Base-by-base conservation (phyloP, 2,888 invertebrate genomes). In the Diloba caeruleocephala region DNA sequence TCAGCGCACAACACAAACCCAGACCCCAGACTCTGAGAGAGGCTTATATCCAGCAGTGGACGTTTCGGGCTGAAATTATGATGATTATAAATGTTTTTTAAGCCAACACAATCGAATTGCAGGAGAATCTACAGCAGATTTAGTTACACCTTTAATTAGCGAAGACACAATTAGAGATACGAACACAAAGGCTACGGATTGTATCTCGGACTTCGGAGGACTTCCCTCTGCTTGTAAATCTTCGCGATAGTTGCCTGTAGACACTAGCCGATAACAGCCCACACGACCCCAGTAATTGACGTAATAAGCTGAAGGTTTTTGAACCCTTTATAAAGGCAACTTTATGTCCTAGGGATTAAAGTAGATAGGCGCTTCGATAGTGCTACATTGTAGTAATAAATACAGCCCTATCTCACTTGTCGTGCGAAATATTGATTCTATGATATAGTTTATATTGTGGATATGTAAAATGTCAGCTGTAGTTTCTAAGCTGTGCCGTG, bases 211-310 rank as follows among this genome's bases (percentile, higher is more conserved):
- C 36, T 59, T 45, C 13, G 26, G 32, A 44, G 75, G 79, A 56
- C 55, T 61, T 58, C 46, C 82, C 78, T 64, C 74, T 78, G 72
- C 81, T 79, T 84, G 90, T 90, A 90, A 90, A 90, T 91, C 90
- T 88, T 81, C 49, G 62, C 74, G 90, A 90, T 90, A 90, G 77
- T 54, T 68, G 75, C 68, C 76, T 54, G 73, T 53, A 75, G 85
- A 80, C 85, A 84, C 76, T 53, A 63, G 65, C 51, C 74, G 91
- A 90, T 90, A 91, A 87, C 79, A 69, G 71, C 63, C 78, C 82
- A 72, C 87, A 86, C 87, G 88, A 87, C 82, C 83, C 71, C 67
- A 79, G 85, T 90, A 90, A 90, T 91, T 90, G 90, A 89, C 89
- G 85, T 87, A 87, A 87, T 89, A 88, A 81, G 77, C 74, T 78